phyloP scores from a whole-genome alignment of 2,113 vertebrate species.

The Asarcornis scutulata region DNA sequence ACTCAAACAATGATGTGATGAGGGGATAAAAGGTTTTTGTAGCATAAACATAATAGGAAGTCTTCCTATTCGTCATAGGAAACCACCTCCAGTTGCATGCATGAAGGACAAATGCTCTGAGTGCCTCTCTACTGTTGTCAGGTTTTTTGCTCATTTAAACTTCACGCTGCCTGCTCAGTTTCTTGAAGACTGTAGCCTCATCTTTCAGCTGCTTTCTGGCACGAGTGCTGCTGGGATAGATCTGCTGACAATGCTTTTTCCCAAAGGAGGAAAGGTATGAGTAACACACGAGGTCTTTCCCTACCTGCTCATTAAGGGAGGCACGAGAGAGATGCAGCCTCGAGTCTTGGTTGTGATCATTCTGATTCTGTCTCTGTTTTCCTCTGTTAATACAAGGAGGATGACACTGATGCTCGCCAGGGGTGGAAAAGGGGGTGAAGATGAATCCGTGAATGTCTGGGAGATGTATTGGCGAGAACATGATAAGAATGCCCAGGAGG shows the following conservation, averaged over 20 bases:
- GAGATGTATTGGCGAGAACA: slow-evolving; percentile 30
- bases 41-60: slow-evolving; percentile 12
- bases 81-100: not conserved
- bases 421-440: slow-evolving; percentile 30
- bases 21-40: not conserved
- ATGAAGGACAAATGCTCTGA: not conserved
- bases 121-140: not conserved
- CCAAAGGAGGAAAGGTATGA: not conserved
- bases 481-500: slow-evolving; percentile 53
- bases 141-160: not conserved
- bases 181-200: not conserved
- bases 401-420: not conserved
- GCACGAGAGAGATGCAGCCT: not conserved
- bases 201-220: not conserved
- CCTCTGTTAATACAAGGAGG: not conserved
- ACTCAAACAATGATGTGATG: not conserved
- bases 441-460: not conserved
- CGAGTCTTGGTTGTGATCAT: not conserved
- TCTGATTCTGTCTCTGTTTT: slow-evolving; percentile 7
- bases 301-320: slow-evolving; percentile 20
- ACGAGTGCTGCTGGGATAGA: not conserved
- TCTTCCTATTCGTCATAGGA: no score
- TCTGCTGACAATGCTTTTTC: not conserved
- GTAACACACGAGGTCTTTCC: not conserved
- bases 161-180: not conserved